Evolutionary conservation across 1,140 invertebrate species (phyloP).

Genomic region (Hylaeus volcanicus): DNA sequence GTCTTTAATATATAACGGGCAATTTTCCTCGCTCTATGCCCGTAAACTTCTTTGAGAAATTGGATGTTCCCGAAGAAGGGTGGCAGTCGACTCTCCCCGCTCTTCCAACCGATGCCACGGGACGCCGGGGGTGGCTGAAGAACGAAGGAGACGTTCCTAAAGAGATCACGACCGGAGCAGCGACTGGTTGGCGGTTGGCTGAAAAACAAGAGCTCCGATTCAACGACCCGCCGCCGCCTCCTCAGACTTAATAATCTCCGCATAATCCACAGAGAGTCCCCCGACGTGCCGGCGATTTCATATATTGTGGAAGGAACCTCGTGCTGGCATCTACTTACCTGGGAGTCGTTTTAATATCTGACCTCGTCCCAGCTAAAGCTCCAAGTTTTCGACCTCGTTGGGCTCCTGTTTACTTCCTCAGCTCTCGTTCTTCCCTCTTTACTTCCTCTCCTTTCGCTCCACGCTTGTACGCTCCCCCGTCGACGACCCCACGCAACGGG

Average conservation of each 20-base stretch:
- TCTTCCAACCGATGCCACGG: not conserved
- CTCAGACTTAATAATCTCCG: conserved; percentile 43
- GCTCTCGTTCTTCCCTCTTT: not conserved
- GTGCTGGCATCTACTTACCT: not conserved
- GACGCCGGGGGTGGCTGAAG: not conserved
- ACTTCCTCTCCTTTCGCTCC: not conserved
- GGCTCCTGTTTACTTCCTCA: conserved; percentile 28
- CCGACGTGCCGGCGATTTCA: conserved; percentile 26
- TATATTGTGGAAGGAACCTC: conserved; percentile 23
- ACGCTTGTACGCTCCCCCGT: too few species aligned
- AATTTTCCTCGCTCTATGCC: conserved; percentile 66
- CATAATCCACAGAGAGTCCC: conserved; percentile 1
- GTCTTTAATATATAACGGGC: conserved; percentile 67
- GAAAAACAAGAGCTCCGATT: conserved; percentile 45
- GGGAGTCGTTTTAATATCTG: conserved; percentile 59
- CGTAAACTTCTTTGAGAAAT: conserved; percentile 66
- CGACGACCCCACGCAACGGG: not conserved
- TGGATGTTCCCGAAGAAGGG: conserved; percentile 56
- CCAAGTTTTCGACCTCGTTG: conserved; percentile 45
- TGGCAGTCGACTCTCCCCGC: not conserved
- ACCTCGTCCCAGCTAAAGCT: conserved; percentile 43
- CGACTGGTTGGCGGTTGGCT: not conserved
- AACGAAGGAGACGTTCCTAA: not conserved
- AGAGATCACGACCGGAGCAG: not conserved
- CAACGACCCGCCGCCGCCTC: not conserved